Conservation (phyloP, 2,113 vertebrate species). For the Candoia aspera region DNA sequence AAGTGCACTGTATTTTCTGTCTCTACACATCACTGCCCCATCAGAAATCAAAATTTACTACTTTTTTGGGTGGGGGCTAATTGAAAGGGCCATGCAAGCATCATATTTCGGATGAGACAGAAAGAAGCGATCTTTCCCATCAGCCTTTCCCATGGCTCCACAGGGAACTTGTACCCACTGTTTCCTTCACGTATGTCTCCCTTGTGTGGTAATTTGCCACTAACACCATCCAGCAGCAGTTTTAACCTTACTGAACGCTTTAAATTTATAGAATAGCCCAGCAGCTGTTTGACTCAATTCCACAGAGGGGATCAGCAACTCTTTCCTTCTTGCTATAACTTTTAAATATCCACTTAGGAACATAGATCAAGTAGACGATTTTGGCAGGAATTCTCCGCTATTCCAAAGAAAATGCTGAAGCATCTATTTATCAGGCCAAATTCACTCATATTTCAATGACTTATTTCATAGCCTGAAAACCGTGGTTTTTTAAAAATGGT, state of each 20-base stretch:
- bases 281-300: accelerated
- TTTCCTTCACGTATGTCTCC: neutral
- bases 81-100: neutral
- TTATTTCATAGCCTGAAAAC: slow-evolving; percentile 22
- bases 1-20: neutral
- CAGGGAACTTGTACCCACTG: neutral
- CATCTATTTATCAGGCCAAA: slow-evolving; percentile 57
- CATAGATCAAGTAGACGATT: slow-evolving; percentile 40
- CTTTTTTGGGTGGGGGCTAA: neutral
- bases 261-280: neutral
- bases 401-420: slow-evolving; percentile 55
- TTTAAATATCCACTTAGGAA: slow-evolving; percentile 27
- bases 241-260: neutral
- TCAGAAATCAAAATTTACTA: neutral
- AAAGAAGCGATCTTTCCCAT: neutral
- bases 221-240: neutral
- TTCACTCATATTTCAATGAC: slow-evolving; percentile 41
- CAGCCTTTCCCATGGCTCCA: neutral
- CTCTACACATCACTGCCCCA: neutral
- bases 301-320: neutral
- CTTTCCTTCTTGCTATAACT: slow-evolving; percentile 3
- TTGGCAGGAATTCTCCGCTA: slow-evolving; percentile 52
- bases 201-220: neutral
- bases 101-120: neutral
- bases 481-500: too few relatives aligned